Evolutionary conservation across 2,797 vertebrate genomes (phyloP), one percentile per base, ranked within the genome.

Genomic region (Sylvilagus floridanus): DNA sequence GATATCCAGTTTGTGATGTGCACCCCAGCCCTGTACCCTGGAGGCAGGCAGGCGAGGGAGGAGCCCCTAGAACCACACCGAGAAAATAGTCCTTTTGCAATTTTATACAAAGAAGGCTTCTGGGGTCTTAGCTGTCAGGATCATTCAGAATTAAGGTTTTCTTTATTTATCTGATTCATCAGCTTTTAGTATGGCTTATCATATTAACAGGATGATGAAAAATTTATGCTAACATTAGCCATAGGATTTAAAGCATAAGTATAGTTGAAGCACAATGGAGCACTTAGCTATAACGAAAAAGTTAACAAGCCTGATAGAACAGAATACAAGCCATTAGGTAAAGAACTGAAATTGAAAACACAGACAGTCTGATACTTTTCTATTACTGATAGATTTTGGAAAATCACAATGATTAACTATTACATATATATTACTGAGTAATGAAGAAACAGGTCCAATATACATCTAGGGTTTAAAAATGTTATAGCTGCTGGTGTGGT

Each of bases 181-280:
- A 85, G 50, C 8, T 22, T n/a, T 90, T 19, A 57, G 19, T 68
- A 75, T 12, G 52, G 4, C 9, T 81, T 83, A 42, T 63, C 47
- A n/a, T 79, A 73, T 81, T 94, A 83, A 84, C 76, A 76, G 37
- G 35, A 75, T 66, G 14, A 77, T 69, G 71, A 91, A 86, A 92
- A 84, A 6, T 66, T 54, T 83, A 73, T 79, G 57, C 71, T 79
- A 82, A 94, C 10, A 52, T 63, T 57, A 78, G 32, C 57, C 35
- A 21, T 47, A 72, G 69, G n/a, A 92, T 90, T 95, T 94, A 79
- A 82, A 91, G 35, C 76, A 17, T 84, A 60, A 84, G 57, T 50
- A 62, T 19, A 57, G 47, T 63, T 93, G 54, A 76, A 93, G 65
- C 19, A 50, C 11, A 71, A 4, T 35, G 78, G 52, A 63, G 4